Percentiles rank a stretch among this genome's conserved stretches.
phyloP scores from a whole-genome alignment of 2,113 vertebrate genomes.

The Paratilapia polleni region DNA sequence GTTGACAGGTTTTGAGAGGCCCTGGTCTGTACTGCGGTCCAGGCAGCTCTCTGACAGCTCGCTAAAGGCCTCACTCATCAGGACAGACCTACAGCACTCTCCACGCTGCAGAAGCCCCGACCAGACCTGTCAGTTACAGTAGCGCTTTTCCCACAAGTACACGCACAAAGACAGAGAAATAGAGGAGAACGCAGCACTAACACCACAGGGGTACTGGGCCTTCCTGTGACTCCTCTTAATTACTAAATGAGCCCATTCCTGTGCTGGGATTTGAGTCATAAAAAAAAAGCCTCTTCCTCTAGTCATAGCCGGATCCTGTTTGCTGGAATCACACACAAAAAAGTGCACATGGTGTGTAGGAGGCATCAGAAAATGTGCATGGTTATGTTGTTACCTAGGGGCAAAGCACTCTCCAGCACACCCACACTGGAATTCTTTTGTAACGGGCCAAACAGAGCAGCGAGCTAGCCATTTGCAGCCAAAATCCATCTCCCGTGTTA shows the following conservation, averaged over 20 bases:
- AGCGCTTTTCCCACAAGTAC: constrained; percentile 34
- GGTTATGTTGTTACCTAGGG: constrained; percentile 65
- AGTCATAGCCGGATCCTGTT: constrained; percentile 68
- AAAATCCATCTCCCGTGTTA: constrained; percentile 28
- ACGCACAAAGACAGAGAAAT: constrained; percentile 21
- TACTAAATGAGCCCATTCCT: constrained; percentile 75
- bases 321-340: constrained; percentile 60
- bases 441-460: constrained; percentile 54
- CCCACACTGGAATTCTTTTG: constrained; percentile 66
- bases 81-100: constrained; percentile 25
- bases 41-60: constrained; percentile 25
- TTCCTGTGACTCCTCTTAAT: constrained; percentile 74
- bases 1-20: constrained; percentile 65
- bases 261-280: constrained; percentile 75
- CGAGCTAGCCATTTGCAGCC: constrained; percentile 30
- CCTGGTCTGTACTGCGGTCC: constrained; percentile 35
- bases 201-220: constrained; percentile 44
- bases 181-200: constrained; percentile 35
- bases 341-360: constrained; percentile 64
- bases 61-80: constrained; percentile 34
- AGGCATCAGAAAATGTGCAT: constrained; percentile 57
- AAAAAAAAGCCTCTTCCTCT: constrained; percentile 74
- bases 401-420: constrained; percentile 57
- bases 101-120: neutral
- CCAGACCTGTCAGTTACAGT: constrained; percentile 48